Base-by-base conservation (phyloP, 2,113 vertebrate genomes). In the Ameiurus melas region DNA sequence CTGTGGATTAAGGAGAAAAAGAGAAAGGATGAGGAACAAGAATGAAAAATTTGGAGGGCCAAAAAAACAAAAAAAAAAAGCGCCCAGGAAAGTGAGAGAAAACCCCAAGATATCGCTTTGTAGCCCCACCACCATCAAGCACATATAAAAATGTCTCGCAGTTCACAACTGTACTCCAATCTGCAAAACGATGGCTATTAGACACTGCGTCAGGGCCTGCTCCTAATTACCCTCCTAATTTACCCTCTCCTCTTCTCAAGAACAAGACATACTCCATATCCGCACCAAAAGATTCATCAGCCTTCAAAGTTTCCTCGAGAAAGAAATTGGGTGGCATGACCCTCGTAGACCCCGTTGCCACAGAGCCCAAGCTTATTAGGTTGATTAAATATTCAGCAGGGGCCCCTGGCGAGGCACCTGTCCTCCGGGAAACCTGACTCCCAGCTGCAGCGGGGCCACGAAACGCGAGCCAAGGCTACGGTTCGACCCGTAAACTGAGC, bases 1-100 rank as follows among this genome's bases (percentile, higher is more conserved):
- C 98, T 99, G 98, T 96, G 94, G 95, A 97, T 90, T 92, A 84
- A 94, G 88, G 94, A 92, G 83, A 96, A 90, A 93, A 1, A 93
- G 94, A 92, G 92, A 89, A 94, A 87, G 89, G 85, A 86, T 66
- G 22, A 71, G 62, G 70, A 27, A 77, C 17, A 87, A 73, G 87
- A 66, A 84, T 75, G 90, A 68, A 84, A 47, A 66, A 71, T 20
- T 66, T 53, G 53, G 39, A 36, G 73, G 47, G 30, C 55, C 57
- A 2, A n/a, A 71, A 55, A 51, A 71, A 43, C 43, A 64, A 62
- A 27, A 86, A 9, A 10, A 51, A 51, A 9, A 1, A 51, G 8
- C 5, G 89, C 77, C 66, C 90, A 25, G 83, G 79, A 78, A 19
- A 84, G 43, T 57, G 83, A 25, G 43, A 86, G 60, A 47, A 58